Evolutionary conservation across 2,113 vertebrate genomes (phyloP), one percentile per base, ranked within the genome.

Genomic region (Silurus meridionalis): DNA sequence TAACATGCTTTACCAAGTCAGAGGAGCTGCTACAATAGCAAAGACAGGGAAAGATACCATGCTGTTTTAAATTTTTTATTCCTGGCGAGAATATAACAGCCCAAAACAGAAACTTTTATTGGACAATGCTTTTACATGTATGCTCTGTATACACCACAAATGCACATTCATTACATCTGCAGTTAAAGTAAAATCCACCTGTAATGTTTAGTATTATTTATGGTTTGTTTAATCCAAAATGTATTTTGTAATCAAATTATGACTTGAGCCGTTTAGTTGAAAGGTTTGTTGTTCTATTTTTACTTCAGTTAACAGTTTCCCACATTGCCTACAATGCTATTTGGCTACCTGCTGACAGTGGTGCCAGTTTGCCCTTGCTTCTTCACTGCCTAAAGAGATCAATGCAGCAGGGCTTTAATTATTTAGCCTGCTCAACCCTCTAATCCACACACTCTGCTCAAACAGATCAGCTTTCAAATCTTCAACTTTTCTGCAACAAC

Each of bases 1-100:
- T 88, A 52, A 53, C 79, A 25, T 50, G 28, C 50, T 57, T 60
- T 87, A 93, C 93, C 94, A 93, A 93, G 93, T 92, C 92, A 80
- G 89, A 89, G 84, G 91, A 94, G 90, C 92, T 93, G 90, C 93
- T 94, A 92, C 91, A 91, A 89, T 88, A 37, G 82, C 61, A 58
- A 83, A 84, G 90, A 89, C 28, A 90, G 84, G 90, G 90, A 92
- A 92, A 87, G 72, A 58, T 91, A 90, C 88, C 94, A 91, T 88
- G 91, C 91, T 94, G 94, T 91, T 92, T 90, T 93, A 8, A 15
- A 79, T 37, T 25, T 2, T 10, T 4, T 37, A 8, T 25, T 93
- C 91, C 92, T 72, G 89, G 88, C 90, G 90, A 89, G 89, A 93
- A 93, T 61, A 82, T 79, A 87, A 85, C 72, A 72, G 63, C 23